phyloP scores from a whole-genome alignment of 2,113 vertebrate species.

The Vombatus ursinus region DNA sequence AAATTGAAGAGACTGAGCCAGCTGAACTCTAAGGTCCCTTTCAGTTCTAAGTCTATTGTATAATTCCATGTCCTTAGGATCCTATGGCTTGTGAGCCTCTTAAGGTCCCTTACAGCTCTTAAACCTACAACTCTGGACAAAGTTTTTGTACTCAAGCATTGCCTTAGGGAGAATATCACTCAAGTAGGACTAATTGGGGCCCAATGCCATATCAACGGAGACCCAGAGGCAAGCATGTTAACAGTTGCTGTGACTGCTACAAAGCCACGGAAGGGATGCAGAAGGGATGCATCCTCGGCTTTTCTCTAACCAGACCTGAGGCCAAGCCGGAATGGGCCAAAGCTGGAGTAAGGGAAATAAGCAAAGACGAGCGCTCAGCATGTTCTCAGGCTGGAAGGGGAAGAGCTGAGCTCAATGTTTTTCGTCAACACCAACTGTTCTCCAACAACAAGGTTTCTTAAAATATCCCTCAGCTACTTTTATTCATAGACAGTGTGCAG shows the following conservation, averaged over 20 bases:
- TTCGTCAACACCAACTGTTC: background rate
- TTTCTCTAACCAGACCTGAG: background rate
- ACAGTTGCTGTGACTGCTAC: background rate
- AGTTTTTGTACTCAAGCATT: constrained; percentile 42
- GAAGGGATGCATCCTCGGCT: background rate
- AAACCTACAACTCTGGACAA: constrained; percentile 30
- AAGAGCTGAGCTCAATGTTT: background rate
- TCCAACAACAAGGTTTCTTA: background rate
- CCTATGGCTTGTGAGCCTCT: background rate
- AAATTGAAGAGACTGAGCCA: background rate
- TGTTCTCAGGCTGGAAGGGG: background rate
- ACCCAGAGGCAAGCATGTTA: background rate
- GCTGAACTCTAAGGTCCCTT: background rate
- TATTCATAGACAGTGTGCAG: constrained; percentile 29
- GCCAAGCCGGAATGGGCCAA: background rate
- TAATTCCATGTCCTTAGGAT: background rate
- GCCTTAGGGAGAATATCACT: background rate
- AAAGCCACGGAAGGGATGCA: background rate
- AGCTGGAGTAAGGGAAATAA: background rate
- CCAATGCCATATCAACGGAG: background rate
- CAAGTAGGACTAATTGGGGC: constrained; percentile 26
- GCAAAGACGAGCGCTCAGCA: background rate
- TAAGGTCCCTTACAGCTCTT: background rate
- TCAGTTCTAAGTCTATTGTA: background rate
- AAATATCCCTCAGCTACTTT: constrained; percentile 3